A percentile compares a stretch with the other conserved stretches of the same genome.
Conservation (phyloP, 2,888 invertebrate species). For the Rhagonycha fulva region DNA sequence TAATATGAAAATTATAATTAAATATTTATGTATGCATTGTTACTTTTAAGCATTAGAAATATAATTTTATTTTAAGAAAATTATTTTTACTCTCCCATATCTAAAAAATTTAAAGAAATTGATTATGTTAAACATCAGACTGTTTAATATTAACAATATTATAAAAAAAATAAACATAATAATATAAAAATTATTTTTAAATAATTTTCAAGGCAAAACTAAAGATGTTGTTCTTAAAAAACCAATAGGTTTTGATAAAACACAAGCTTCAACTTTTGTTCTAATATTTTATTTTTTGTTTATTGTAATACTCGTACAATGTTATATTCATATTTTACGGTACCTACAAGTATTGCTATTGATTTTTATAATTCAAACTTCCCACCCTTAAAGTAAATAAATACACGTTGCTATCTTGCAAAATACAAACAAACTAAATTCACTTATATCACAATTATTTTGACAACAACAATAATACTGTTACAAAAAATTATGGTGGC, state of each 20-base stretch:
- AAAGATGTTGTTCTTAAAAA: neutral
- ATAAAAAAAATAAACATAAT: neutral
- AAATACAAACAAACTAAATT: slow-evolving; percentile 4
- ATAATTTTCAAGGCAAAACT: neutral
- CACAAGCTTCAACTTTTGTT: too few relatives aligned
- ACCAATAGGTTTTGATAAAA: neutral
- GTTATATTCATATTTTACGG: too few relatives aligned
- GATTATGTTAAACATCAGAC: neutral
- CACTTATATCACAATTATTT: neutral
- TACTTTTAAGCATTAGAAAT: neutral
- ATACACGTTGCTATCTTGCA: neutral
- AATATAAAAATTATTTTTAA: neutral
- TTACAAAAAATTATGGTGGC: slow-evolving; percentile 44
- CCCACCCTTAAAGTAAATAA: neutral
- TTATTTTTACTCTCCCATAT: neutral
- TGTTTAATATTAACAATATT: neutral
- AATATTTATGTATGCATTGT: too few relatives aligned
- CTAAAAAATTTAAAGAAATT: neutral
- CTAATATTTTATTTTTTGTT: too few relatives aligned
- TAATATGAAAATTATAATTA: neutral
- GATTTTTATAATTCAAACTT: neutral
- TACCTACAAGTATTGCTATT: neutral
- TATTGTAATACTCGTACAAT: too few relatives aligned
- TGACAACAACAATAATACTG: neutral
- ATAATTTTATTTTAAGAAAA: neutral